These are phyloP conservation scores for Labeo catla DNA, from an alignment of 2,113 vertebrate species.

Conservation along the genomic window DNA sequence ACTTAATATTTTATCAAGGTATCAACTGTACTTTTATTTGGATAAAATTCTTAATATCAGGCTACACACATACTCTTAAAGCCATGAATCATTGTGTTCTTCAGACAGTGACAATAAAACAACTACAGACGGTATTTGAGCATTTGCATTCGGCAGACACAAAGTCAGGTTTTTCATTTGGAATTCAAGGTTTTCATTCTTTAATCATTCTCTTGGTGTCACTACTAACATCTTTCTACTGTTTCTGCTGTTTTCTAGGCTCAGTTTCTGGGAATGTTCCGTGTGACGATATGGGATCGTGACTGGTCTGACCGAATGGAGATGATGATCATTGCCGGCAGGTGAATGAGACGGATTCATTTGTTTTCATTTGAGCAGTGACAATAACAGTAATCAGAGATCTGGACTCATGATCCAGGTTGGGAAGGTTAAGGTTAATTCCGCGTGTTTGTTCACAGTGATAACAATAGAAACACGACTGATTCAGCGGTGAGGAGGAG, in stretches of 20 bases:
- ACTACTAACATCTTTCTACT: neutral
- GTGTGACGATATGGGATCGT: slow-evolving; percentile 57
- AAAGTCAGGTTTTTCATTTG: no score
- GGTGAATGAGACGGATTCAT: slow-evolving; percentile 58
- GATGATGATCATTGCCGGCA: slow-evolving; percentile 65
- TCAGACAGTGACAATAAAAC: neutral
- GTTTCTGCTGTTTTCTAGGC: neutral
- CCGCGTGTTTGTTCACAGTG: slow-evolving; percentile 61
- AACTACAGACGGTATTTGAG: neutral
- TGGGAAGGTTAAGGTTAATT: neutral
- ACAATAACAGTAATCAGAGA: neutral
- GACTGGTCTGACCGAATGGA: slow-evolving; percentile 66
- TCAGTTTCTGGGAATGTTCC: slow-evolving; percentile 64
- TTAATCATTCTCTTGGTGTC: neutral
- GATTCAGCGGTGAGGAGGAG: slow-evolving; percentile 41
- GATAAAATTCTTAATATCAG: no score
- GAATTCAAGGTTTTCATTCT: neutral
- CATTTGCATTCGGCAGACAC: no score
- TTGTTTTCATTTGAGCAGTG: neutral
- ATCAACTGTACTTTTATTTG: no score
- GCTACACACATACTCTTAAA: no score
- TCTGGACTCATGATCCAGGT: neutral
- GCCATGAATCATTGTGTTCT: no score
- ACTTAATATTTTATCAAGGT: neutral
- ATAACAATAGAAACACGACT: slow-evolving; percentile 60